These are phyloP conservation scores for Podarcis cretensis DNA, from an alignment of 2,113 vertebrate species.

Conservation along the genomic window DNA sequence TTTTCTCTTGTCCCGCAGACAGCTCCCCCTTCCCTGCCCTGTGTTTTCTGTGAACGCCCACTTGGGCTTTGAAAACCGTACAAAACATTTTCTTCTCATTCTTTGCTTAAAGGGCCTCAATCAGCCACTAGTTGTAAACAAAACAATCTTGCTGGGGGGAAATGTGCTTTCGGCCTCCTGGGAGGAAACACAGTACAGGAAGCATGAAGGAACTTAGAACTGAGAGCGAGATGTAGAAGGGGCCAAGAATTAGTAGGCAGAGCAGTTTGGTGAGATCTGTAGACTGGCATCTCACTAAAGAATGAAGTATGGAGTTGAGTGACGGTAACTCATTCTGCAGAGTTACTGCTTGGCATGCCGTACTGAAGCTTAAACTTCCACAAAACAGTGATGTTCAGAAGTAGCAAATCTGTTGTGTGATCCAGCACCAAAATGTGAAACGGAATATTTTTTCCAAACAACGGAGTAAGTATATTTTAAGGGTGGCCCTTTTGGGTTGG, in stretches of 20 bases:
- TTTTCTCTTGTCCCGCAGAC: too few relatives aligned
- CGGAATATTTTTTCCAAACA: neutral
- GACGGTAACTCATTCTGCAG: too few relatives aligned
- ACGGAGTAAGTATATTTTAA: neutral
- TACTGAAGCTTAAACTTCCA: neutral
- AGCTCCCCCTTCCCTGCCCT: too few relatives aligned
- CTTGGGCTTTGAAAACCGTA: neutral
- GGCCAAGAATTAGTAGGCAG: neutral
- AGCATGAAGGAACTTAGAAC: neutral
- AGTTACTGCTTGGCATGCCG: too few relatives aligned
- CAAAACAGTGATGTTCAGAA: neutral
- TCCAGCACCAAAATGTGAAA: neutral
- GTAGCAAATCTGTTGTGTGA: neutral
- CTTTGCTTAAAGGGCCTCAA: neutral
- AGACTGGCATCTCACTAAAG: neutral
- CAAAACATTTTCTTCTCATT: neutral
- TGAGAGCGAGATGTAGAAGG: neutral
- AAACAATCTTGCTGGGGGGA: neutral
- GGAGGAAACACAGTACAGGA: conserved; percentile 1
- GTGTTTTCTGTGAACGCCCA: too few relatives aligned
- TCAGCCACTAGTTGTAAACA: neutral
- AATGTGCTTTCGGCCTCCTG: neutral
- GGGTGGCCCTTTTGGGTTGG: neutral
- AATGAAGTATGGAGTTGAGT: neutral
- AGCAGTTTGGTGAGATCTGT: neutral